A percentile compares a stretch with the other conserved stretches of the same genome.
Evolutionary conservation across 2,113 vertebrate genomes (phyloP).

Genomic region (Paraplagusia blochii): DNA sequence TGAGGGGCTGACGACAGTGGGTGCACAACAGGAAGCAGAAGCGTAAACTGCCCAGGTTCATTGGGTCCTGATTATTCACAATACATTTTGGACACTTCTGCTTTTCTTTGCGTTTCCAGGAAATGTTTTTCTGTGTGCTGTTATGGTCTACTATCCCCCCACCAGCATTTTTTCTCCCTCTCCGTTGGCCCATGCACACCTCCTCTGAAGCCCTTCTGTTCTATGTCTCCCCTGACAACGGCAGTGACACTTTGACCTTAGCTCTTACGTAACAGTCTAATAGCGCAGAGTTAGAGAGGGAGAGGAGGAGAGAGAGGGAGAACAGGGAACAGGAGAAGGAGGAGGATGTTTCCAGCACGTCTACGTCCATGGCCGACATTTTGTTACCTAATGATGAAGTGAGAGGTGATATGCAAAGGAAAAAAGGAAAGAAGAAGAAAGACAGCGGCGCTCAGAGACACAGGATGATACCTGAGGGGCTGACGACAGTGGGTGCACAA

Average conservation of each 20-base stretch:
- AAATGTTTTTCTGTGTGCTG: neutral
- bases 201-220: conserved; percentile 54
- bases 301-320: conserved; percentile 6
- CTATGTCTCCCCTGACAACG: conserved; percentile 68
- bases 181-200: conserved; percentile 24
- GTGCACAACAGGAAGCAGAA: conserved; percentile 55
- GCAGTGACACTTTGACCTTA: conserved; percentile 69
- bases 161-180: conserved; percentile 26
- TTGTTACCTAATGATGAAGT: conserved; percentile 54
- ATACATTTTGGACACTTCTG: conserved; percentile 10
- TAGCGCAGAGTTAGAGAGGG: conserved; percentile 23
- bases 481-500: conserved; percentile 49
- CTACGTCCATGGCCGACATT: conserved; percentile 59
- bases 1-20: conserved; percentile 40
- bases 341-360: conserved; percentile 25
- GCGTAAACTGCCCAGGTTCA: conserved; percentile 1
- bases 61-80: neutral
- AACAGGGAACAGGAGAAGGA: neutral
- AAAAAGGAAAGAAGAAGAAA: conserved; percentile 8
- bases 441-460: conserved; percentile 20
- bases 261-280: conserved; percentile 62
- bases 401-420: conserved; percentile 32
- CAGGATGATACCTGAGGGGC: conserved; percentile 23
- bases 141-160: conserved; percentile 10
- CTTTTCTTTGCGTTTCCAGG: conserved; percentile 8